A percentile compares a stretch with the other conserved stretches of the same genome.
Conservation (phyloP, 1,140 invertebrate genomes). For the Procambarus clarkii region DNA sequence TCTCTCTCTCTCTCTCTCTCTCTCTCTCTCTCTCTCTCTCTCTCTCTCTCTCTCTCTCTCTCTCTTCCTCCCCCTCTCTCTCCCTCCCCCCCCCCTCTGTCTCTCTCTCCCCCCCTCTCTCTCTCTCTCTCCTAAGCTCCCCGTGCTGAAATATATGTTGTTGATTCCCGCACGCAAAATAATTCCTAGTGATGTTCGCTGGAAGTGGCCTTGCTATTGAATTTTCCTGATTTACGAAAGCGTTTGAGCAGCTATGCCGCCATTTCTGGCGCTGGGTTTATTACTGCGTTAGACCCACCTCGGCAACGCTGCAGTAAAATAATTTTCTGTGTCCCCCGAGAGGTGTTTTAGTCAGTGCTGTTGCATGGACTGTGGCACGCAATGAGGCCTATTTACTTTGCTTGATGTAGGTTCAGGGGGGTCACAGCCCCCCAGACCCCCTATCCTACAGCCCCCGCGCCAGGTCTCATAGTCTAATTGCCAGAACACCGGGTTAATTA, state of each 20-base stretch:
- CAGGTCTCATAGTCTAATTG: no score
- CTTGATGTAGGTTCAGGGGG: no score
- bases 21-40: not conserved
- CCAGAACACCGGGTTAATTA: no score
- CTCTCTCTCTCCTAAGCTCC: not conserved
- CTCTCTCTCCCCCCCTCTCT: not conserved
- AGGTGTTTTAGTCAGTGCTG: no score
- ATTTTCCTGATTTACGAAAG: not conserved
- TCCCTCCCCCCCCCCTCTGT: not conserved
- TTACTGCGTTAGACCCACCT: not conserved
- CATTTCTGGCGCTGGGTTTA: not conserved
- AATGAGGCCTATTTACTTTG: not conserved
- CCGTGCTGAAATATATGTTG: not conserved
- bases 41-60: not conserved
- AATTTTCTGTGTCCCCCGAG: no score
- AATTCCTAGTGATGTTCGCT: not conserved
- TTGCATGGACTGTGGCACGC: no score
- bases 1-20: not conserved
- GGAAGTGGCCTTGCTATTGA: not conserved
- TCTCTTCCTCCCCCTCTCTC: not conserved
- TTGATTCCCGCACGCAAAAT: not conserved
- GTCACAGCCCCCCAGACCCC: no score
- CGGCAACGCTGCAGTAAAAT: not conserved
- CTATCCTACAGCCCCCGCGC: no score
- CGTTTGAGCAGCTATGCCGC: not conserved